Conservation (phyloP, 2,888 invertebrate genomes). For the Rotaria macrura region DNA sequence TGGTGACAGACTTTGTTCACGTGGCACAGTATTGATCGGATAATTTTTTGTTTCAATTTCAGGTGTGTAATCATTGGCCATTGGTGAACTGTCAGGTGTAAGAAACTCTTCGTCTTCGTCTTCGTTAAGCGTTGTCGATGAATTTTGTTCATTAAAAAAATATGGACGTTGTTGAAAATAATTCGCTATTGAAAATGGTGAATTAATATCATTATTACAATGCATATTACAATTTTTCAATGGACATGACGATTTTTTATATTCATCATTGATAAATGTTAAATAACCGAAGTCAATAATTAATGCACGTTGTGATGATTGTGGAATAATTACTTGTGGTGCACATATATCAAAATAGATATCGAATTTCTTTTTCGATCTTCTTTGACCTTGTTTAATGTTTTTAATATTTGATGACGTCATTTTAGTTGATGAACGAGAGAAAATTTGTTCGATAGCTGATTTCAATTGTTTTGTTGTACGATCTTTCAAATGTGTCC, state of each 20-base stretch:
- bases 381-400: neutral
- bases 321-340: conserved; percentile 9
- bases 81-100: neutral
- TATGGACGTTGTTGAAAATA: conserved; percentile 8
- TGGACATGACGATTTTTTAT: conserved; percentile 4
- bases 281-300: conserved; percentile 15
- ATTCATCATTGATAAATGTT: conserved; percentile 20
- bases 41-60: neutral
- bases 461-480: conserved; percentile 3
- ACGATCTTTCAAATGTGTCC: conserved; percentile 15
- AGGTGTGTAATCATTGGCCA: neutral
- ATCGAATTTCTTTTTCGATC: neutral
- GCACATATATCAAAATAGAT: conserved; percentile 16
- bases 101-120: neutral
- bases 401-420: neutral
- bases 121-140: neutral
- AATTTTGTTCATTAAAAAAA: neutral
- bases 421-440: neutral
- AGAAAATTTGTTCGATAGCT: conserved; percentile 2
- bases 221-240: conserved; percentile 19
- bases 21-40: neutral
- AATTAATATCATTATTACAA: neutral
- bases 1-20: neutral
- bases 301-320: neutral
- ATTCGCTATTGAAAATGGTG: neutral